phyloP scores from a whole-genome alignment of 1,140 invertebrate species.

The Cydia fagiglandana region DNA sequence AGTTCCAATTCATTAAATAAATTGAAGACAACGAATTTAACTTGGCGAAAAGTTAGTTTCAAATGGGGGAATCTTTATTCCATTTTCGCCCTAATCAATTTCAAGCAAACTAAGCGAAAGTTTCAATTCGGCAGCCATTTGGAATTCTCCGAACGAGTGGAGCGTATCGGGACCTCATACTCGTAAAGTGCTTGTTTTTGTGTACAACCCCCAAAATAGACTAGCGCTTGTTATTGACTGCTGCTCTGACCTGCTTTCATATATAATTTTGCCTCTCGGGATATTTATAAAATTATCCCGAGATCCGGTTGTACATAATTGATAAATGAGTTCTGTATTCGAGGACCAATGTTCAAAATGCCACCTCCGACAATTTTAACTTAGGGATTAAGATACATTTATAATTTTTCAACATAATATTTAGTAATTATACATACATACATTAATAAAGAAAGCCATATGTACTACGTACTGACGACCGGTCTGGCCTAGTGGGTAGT shows the following conservation, averaged over 20 bases:
- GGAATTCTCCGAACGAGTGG: constrained; percentile 36
- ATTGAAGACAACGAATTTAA: constrained; percentile 31
- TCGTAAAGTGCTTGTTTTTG: constrained; percentile 35
- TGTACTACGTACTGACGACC: too few relatives aligned
- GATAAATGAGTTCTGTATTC: too few relatives aligned
- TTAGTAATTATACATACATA: too few relatives aligned
- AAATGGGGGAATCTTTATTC: constrained; percentile 38
- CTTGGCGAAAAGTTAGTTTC: constrained; percentile 35
- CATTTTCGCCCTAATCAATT: constrained; percentile 55
- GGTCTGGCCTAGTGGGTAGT: too few relatives aligned
- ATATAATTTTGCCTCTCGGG: not conserved
- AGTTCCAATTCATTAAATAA: constrained; percentile 27
- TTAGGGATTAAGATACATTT: too few relatives aligned
- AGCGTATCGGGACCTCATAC: constrained; percentile 36
- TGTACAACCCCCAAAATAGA: constrained; percentile 17
- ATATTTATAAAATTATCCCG: not conserved
- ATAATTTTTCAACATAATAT: too few relatives aligned
- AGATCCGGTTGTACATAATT: not conserved
- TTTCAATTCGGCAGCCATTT: constrained; percentile 52
- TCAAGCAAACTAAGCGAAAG: constrained; percentile 51
- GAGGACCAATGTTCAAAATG: too few relatives aligned
- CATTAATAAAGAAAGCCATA: too few relatives aligned
- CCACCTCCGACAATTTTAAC: too few relatives aligned
- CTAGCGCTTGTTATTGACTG: not conserved
- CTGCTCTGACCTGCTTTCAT: constrained; percentile 33